Conservation (phyloP, 2,113 vertebrate species). For the Psephotus haematonotus region DNA sequence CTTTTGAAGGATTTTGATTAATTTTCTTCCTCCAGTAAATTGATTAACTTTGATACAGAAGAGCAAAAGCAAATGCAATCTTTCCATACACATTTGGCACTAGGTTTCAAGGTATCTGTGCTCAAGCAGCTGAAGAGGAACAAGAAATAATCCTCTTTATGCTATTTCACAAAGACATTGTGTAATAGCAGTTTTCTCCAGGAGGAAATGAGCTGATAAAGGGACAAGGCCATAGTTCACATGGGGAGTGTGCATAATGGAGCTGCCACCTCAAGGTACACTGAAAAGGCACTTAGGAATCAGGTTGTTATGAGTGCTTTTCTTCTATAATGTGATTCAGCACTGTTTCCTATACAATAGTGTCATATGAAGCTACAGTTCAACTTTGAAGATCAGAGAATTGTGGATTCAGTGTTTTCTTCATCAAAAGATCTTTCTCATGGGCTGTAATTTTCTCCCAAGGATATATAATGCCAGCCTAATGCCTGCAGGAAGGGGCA, state of each 20-base stretch:
- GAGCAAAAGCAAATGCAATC: neutral
- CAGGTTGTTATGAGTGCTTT: neutral
- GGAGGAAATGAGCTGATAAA: neutral
- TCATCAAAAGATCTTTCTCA: neutral
- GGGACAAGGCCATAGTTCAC: neutral
- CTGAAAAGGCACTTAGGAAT: neutral
- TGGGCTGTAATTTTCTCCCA: neutral
- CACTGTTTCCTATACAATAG: neutral
- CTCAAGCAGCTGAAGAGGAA: neutral
- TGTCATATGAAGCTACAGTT: neutral
- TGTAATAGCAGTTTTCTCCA: neutral
- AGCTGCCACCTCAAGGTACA: neutral
- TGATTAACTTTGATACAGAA: neutral
- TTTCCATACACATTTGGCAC: neutral
- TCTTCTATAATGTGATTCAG: neutral
- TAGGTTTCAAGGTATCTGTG: neutral
- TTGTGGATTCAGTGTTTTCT: neutral
- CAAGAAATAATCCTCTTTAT: neutral
- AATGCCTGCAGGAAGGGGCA: neutral
- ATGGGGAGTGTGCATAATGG: neutral
- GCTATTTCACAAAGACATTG: neutral
- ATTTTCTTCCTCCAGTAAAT: neutral
- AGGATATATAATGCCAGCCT: neutral
- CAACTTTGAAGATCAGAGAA: neutral
- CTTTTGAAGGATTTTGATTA: neutral